A percentile compares a stretch with the other conserved stretches of the same genome.
phyloP scores from a whole-genome alignment of 2,113 vertebrate species.

The Sander lucioperca region DNA sequence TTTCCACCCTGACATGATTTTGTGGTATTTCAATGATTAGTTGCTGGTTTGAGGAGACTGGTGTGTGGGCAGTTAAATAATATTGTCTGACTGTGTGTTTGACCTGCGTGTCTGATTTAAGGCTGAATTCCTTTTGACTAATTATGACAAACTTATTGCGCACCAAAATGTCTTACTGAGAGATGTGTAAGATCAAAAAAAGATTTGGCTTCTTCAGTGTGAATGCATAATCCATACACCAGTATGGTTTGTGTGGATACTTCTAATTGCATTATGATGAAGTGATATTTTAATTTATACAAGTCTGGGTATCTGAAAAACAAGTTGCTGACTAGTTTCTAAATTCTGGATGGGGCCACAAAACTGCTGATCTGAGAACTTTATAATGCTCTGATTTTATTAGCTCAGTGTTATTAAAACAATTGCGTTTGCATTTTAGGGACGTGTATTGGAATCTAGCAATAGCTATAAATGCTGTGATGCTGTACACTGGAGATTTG shows the following conservation, averaged over 20 bases:
- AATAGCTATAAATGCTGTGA: too few species aligned
- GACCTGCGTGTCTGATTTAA: neutral
- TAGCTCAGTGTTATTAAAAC: too few species aligned
- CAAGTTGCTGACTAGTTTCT: neutral
- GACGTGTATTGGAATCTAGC: too few species aligned
- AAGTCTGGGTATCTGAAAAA: neutral
- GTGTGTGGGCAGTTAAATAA: neutral
- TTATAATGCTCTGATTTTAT: too few species aligned
- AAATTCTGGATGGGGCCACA: neutral
- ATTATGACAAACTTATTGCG: neutral
- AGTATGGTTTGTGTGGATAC: neutral
- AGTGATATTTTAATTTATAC: too few species aligned
- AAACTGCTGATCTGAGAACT: slow-evolving; percentile 2
- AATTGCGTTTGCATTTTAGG: too few species aligned
- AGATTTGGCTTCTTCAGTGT: neutral
- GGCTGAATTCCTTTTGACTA: neutral
- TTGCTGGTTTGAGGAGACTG: slow-evolving; percentile 5
- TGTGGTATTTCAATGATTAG: slow-evolving; percentile 15
- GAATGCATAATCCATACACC: neutral
- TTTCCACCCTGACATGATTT: slow-evolving; percentile 44
- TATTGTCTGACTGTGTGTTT: neutral
- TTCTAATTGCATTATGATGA: neutral
- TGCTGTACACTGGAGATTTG: too few species aligned
- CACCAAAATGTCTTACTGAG: neutral
- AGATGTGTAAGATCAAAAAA: too few species aligned